Percentiles rank a stretch among this genome's conserved stretches.
Evolutionary conservation across 2,113 vertebrate genomes (phyloP).

Genomic region (Tragelaphus strepsiceros): DNA sequence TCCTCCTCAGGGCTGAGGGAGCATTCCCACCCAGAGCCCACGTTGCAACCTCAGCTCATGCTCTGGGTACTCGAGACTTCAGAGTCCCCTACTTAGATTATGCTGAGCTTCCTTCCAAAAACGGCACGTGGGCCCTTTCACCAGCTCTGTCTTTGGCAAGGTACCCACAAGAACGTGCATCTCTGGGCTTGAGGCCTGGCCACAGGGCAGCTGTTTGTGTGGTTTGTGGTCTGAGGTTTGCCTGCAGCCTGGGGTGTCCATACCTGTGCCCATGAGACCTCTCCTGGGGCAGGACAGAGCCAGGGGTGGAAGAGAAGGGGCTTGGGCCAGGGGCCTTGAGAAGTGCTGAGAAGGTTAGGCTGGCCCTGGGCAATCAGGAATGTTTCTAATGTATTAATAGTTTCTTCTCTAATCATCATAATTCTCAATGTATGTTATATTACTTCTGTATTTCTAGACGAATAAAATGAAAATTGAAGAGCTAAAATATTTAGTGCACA

Average conservation of each 20-base stretch:
- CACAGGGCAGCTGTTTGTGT: background rate
- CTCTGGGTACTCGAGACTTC: background rate
- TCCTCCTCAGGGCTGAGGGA: background rate
- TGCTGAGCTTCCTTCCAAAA: background rate
- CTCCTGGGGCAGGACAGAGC: background rate
- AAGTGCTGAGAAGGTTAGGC: background rate
- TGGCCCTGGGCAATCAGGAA: background rate
- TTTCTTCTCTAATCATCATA: background rate
- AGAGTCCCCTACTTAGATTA: background rate
- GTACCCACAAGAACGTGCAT: background rate
- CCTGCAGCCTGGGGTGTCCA: background rate
- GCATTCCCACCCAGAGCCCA: background rate
- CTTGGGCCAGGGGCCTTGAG: background rate
- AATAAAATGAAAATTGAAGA: background rate
- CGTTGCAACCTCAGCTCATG: background rate
- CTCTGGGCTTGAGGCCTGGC: background rate
- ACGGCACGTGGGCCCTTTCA: fast-evolving
- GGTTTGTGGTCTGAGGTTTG: background rate
- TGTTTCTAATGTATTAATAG: background rate
- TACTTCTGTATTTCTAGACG: background rate
- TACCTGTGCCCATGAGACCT: background rate
- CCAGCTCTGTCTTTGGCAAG: background rate
- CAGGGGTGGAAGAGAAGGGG: background rate
- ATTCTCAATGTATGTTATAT: background rate
- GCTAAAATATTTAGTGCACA: background rate